Conservation (phyloP, 1,140 invertebrate genomes). For the Marisa cornuarietis region DNA sequence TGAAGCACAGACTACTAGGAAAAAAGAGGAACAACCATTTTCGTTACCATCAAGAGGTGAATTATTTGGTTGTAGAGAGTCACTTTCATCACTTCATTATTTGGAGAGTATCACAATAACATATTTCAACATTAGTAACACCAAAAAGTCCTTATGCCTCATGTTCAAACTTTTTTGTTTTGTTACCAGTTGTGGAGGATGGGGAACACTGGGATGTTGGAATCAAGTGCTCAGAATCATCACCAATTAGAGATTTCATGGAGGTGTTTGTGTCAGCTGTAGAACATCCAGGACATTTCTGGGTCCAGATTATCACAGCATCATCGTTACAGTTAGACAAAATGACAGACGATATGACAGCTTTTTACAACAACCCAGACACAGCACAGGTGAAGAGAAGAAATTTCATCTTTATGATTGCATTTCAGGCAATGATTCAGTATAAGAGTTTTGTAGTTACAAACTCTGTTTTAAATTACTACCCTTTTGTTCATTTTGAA, state of each 20-base stretch:
- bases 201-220: slow-evolving; percentile 22
- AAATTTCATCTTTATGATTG: neutral
- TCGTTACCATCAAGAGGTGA: slow-evolving; percentile 4
- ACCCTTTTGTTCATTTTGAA: too few relatives aligned
- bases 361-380: slow-evolving; percentile 71
- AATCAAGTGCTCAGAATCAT: slow-evolving; percentile 54
- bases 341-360: slow-evolving; percentile 80
- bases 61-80: neutral
- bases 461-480: too few relatives aligned
- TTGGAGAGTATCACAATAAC: too few relatives aligned
- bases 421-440: too few relatives aligned
- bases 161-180: neutral
- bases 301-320: slow-evolving; percentile 81
- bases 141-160: neutral
- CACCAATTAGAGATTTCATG: slow-evolving; percentile 67
- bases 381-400: slow-evolving; percentile 19
- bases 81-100: too few relatives aligned
- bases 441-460: too few relatives aligned
- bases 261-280: slow-evolving; percentile 86
- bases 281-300: slow-evolving; percentile 81
- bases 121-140: too few relatives aligned
- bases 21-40: neutral
- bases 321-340: slow-evolving; percentile 77
- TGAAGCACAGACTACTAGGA: neutral
- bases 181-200: slow-evolving; percentile 13